Base-by-base conservation (phyloP, 1,140 invertebrate genomes). In the Paraescarpia echinospica region DNA sequence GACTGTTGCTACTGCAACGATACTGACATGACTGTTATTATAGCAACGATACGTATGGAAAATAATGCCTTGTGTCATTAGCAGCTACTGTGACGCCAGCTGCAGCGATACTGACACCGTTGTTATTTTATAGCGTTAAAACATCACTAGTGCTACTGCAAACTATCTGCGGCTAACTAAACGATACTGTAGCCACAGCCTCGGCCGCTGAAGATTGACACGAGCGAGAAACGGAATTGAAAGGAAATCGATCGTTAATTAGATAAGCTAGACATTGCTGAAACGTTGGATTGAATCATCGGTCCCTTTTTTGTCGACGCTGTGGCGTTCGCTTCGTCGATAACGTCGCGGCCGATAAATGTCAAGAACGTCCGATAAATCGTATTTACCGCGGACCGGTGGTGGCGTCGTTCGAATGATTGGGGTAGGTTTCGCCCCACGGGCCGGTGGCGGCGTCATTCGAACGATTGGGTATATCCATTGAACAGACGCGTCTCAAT, bases 291-390 rank as follows among this genome's bases (percentile, higher is more conserved):
- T 77, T 77, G 59, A 77, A 77, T 77, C 59, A 77, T 77, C 59
- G 59, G 59, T 22, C 59, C 59, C 59, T 77, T 77, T 77, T 77
- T 77, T 77, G 59, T 27, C 59, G 59, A 2, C 59, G 59, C 22
- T 31, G 59, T 31, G 27, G 59, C 59, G 22, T 77, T 77, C 27
- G 59, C 59, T 77, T 14, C 59, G 22, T 31, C 59, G 59, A 77
- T 77, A 77, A 77, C 59, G 59, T 77, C 59, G 59, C 59, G 59
- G 59, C 59, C 59, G 59, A 77, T 77, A 77, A 77, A 77, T 77
- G 59, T 77, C 59, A 77, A 77, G 59, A 77, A 77, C 27, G 59
- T 77, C 59, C 22, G 59, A 77, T 77, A 77, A 77, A 77, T 77
- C 59, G 59, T 31, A 77, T 77, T 77, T 77, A 77, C 59, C 59